phyloP scores from a whole-genome alignment of 1,140 invertebrate genomes.

The Paraescarpia echinospica region DNA sequence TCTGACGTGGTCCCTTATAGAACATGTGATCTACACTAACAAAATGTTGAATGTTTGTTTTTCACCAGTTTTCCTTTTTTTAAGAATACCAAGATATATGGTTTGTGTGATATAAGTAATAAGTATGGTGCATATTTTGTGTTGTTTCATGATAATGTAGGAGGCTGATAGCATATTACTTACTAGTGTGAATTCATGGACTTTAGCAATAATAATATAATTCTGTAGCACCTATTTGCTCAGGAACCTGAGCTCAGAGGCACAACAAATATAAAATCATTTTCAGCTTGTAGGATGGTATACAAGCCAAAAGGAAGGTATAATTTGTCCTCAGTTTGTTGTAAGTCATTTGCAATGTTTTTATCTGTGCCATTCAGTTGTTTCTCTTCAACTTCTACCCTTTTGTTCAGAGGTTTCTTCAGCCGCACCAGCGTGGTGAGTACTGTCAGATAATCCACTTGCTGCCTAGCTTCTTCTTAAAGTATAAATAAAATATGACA shows the following conservation, averaged over 20 bases:
- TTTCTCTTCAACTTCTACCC: conserved; percentile 95
- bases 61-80: too few relatives aligned
- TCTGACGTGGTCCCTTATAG: too few relatives aligned
- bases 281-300: background rate
- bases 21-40: too few relatives aligned
- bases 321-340: background rate
- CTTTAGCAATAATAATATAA: too few relatives aligned
- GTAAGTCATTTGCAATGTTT: background rate
- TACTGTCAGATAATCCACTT: background rate
- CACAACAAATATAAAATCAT: background rate
- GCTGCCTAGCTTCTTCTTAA: too few relatives aligned
- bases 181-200: too few relatives aligned
- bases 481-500: too few relatives aligned
- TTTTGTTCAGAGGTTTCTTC: conserved; percentile 84
- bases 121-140: background rate
- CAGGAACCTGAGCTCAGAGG: too few relatives aligned
- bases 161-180: too few relatives aligned
- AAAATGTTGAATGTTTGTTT: too few relatives aligned
- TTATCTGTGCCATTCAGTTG: conserved; percentile 63
- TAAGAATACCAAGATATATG: background rate
- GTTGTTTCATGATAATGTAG: background rate
- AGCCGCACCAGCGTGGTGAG: conserved; percentile 85
- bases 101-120: background rate
- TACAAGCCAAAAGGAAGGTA: background rate
- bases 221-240: too few relatives aligned